Conservation (phyloP, 2,797 vertebrate genomes). For the Gastrophryne carolinensis region DNA sequence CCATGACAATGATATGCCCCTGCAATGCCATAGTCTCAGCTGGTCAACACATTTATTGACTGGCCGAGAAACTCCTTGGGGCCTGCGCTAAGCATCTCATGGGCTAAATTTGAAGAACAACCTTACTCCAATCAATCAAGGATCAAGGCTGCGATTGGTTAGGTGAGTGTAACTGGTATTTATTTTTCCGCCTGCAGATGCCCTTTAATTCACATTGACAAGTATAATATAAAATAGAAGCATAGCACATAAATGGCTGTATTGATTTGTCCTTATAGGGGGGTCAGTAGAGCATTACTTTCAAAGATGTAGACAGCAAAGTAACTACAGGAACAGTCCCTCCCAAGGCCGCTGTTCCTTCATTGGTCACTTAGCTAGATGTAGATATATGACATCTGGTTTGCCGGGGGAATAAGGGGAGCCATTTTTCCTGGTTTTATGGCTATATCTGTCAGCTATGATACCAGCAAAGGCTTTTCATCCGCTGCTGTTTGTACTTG, state of each 20-base stretch:
- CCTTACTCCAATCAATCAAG: no score
- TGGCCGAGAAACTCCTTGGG: no score
- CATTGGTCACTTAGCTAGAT: constrained; percentile 29
- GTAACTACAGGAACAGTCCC: neutral
- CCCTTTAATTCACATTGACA: no score
- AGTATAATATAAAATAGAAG: no score
- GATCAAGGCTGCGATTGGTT: no score
- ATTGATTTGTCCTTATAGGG: neutral
- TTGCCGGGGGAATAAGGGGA: constrained; percentile 28
- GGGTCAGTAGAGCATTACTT: neutral
- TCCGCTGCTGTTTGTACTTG: neutral
- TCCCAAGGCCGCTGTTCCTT: constrained; percentile 14
- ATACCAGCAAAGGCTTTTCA: constrained; percentile 10
- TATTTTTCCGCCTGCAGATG: no score
- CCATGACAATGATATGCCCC: no score
- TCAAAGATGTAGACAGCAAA: constrained; percentile 5
- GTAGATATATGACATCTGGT: constrained; percentile 19
- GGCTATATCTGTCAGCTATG: constrained; percentile 22
- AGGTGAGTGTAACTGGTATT: no score
- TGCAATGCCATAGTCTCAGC: no score
- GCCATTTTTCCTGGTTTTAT: constrained; percentile 15
- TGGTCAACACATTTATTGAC: no score
- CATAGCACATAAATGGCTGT: neutral
- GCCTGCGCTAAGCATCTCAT: no score
- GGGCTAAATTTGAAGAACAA: no score